phyloP scores from a whole-genome alignment of 2,888 invertebrate genomes.

The Pycnomerus fuliginosus region DNA sequence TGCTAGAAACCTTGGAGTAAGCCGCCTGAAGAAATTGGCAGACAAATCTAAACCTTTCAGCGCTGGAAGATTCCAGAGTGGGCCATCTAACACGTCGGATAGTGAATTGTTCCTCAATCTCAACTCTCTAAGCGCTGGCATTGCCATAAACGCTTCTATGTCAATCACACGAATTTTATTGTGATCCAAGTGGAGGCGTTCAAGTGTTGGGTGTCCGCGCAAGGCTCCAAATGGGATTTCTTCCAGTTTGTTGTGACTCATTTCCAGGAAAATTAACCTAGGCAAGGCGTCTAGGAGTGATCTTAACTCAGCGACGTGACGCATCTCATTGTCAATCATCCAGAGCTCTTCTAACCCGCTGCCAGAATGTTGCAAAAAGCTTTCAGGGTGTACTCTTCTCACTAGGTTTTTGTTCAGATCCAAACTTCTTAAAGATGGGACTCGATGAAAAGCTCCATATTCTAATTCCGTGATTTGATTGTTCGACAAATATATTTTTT shows the following conservation, averaged over 20 bases:
- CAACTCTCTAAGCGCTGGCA: constrained; percentile 81
- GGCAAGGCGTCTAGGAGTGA: constrained; percentile 77
- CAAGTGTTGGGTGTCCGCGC: constrained; percentile 76
- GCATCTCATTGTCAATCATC: constrained; percentile 74
- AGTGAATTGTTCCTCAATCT: constrained; percentile 82
- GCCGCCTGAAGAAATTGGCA: constrained; percentile 68
- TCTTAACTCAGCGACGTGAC: constrained; percentile 71
- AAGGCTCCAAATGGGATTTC: constrained; percentile 77
- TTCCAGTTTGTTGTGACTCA: constrained; percentile 74
- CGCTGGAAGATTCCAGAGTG: constrained; percentile 82
- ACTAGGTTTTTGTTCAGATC: constrained; percentile 78
- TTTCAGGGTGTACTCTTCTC: constrained; percentile 76
- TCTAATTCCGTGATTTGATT: constrained; percentile 75
- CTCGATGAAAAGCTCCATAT: constrained; percentile 78
- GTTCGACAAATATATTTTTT: constrained; percentile 66
- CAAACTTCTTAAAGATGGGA: constrained; percentile 69
- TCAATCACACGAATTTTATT: constrained; percentile 75
- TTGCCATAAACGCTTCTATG: constrained; percentile 76
- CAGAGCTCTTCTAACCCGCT: constrained; percentile 76
- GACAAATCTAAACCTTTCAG: constrained; percentile 83
- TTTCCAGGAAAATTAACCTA: constrained; percentile 73
- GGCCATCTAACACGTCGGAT: constrained; percentile 68
- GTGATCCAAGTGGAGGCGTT: constrained; percentile 77
- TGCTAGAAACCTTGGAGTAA: constrained; percentile 71
- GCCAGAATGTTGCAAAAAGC: constrained; percentile 73